Evolutionary conservation across 1,140 invertebrate genomes (phyloP).

Genomic region (Trichonephila inaurata): DNA sequence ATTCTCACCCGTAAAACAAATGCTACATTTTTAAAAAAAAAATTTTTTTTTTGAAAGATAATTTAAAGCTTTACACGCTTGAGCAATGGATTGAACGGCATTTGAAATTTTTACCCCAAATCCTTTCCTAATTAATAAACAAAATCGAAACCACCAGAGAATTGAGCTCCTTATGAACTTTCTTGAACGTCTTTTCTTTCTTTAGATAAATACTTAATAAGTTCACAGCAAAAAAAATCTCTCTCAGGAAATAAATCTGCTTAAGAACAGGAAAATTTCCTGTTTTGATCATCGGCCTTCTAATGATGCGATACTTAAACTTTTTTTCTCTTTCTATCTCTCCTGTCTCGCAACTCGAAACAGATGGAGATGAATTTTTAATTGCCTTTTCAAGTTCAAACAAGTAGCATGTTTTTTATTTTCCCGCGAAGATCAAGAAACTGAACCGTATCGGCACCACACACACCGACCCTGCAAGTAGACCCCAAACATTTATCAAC

Average conservation of each 20-base stretch:
- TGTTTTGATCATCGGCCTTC: not conserved
- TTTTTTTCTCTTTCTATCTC: not conserved
- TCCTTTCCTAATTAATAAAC: not conserved
- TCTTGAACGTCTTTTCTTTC: no score
- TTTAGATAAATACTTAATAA: no score
- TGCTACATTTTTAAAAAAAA: no score
- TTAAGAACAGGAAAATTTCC: not conserved
- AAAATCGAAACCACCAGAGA: not conserved
- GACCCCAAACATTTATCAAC: not conserved
- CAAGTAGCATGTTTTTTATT: no score
- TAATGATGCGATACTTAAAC: not conserved
- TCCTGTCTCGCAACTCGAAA: no score
- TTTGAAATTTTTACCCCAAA: not conserved
- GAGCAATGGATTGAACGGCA: not conserved
- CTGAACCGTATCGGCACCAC: not conserved
- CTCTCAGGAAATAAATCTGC: not conserved
- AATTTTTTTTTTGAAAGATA: no score
- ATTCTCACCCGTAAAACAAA: no score
- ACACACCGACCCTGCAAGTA: not conserved
- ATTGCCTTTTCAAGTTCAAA: not conserved
- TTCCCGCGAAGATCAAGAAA: not conserved
- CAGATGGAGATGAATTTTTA: not conserved
- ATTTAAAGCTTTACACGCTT: no score
- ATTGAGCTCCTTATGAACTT: not conserved
- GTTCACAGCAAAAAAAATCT: not conserved